These are phyloP conservation scores for Coluber constrictor DNA, from an alignment of 2,797 vertebrate species.

Conservation along the genomic window DNA sequence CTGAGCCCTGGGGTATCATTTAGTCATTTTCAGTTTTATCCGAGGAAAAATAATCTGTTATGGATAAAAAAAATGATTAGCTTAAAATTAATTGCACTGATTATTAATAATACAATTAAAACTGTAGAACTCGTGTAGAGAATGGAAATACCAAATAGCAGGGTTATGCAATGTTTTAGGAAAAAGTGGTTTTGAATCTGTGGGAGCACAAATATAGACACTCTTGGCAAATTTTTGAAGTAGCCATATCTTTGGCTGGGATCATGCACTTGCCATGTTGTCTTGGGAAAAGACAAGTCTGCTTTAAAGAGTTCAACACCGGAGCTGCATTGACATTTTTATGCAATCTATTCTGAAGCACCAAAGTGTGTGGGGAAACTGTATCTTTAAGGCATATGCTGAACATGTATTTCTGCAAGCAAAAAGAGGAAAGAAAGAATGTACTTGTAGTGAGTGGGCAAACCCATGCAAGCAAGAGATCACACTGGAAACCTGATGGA, in stretches of 20 bases:
- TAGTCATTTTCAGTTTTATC: constrained; percentile 1
- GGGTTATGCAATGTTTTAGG: not conserved
- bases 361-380: not conserved
- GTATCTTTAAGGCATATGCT: not conserved
- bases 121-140: not conserved
- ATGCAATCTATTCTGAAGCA: not conserved
- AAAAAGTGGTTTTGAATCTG: not conserved
- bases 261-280: not conserved
- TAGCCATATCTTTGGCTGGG: not conserved
- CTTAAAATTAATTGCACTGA: not conserved
- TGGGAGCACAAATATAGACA: not conserved
- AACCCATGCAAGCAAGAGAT: not conserved
- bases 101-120: constrained; percentile 16
- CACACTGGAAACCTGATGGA: not conserved
- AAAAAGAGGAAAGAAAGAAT: not conserved
- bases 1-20: constrained; percentile 1
- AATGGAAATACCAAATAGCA: not conserved
- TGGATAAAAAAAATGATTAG: not conserved
- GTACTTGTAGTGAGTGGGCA: not conserved
- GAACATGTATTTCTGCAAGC: not conserved
- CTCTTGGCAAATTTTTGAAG: not conserved
- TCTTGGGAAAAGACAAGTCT: not conserved
- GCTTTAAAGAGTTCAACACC: not conserved
- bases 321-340: not conserved
- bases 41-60: not conserved